These are phyloP conservation scores for Falco columbarius DNA, from an alignment of 2,797 vertebrate species.

Conservation along the genomic window DNA sequence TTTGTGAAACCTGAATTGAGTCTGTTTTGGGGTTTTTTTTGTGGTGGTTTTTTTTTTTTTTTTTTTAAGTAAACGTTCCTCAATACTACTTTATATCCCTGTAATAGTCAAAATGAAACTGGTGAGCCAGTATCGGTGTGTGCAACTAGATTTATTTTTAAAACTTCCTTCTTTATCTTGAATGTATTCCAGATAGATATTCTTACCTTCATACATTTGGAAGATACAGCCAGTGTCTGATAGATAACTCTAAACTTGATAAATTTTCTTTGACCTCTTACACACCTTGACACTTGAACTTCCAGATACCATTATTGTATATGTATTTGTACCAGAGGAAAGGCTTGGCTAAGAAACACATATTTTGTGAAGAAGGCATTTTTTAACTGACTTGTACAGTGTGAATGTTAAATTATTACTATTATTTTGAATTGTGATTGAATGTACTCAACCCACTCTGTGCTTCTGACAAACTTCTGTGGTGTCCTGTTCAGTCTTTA, in stretches of 20 bases:
- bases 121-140: background rate
- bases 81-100: background rate
- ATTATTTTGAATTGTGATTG: background rate
- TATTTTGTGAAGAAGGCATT: background rate
- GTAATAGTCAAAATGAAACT: background rate
- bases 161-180: background rate
- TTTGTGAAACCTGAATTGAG: background rate
- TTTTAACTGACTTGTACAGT: background rate
- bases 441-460: background rate
- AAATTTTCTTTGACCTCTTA: background rate
- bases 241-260: background rate
- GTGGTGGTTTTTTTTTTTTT: background rate
- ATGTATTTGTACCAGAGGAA: accelerated
- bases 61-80: background rate
- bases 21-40: background rate
- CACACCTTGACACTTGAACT: background rate
- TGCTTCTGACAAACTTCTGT: background rate
- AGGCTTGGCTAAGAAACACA: background rate
- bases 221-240: background rate
- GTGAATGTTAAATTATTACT: background rate
- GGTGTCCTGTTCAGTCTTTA: background rate
- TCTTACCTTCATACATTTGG: background rate
- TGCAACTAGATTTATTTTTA: background rate
- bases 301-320: background rate
- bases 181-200: background rate